These are phyloP conservation scores for Synanthedon tipuliformis DNA, from an alignment of 2,888 invertebrate species.

Conservation along the genomic window DNA sequence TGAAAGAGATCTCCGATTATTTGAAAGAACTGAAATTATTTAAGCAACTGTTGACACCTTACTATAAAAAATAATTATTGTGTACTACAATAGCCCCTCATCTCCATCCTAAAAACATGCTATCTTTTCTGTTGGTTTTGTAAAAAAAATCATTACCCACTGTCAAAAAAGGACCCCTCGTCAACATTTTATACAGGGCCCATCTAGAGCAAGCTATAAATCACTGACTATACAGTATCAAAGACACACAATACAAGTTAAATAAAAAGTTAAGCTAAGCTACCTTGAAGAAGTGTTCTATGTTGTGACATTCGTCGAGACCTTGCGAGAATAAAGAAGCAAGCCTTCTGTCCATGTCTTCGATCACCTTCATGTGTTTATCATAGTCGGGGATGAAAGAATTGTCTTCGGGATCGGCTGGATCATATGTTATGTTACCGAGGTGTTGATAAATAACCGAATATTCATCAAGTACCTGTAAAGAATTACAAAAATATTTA, in stretches of 20 bases:
- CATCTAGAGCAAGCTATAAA: too few species aligned
- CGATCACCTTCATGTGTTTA: slow-evolving; percentile 71
- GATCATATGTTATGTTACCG: slow-evolving; percentile 76
- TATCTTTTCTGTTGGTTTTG: too few species aligned
- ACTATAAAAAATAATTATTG: neutral
- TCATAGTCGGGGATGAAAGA: slow-evolving; percentile 75
- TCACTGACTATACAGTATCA: too few species aligned
- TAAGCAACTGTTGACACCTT: neutral
- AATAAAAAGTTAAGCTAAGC: too few species aligned
- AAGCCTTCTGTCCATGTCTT: slow-evolving; percentile 81
- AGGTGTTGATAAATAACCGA: slow-evolving; percentile 34
- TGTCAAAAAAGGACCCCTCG: too few species aligned
- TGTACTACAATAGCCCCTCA: neutral
- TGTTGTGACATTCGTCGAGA: slow-evolving; percentile 78
- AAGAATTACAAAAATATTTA: neutral
- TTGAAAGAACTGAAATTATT: slow-evolving; percentile 72
- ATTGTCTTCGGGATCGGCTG: slow-evolving; percentile 77
- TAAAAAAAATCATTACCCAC: too few species aligned
- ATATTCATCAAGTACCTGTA: slow-evolving; percentile 49
- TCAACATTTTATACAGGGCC: too few species aligned
- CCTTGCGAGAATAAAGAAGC: slow-evolving; percentile 84
- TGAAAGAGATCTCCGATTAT: slow-evolving; percentile 80
- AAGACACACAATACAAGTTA: too few species aligned
- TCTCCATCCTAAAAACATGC: too few species aligned
- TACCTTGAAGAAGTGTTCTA: slow-evolving; percentile 59